phyloP scores from a whole-genome alignment of 1,140 invertebrate species.

The Brachionus paranguensis region DNA sequence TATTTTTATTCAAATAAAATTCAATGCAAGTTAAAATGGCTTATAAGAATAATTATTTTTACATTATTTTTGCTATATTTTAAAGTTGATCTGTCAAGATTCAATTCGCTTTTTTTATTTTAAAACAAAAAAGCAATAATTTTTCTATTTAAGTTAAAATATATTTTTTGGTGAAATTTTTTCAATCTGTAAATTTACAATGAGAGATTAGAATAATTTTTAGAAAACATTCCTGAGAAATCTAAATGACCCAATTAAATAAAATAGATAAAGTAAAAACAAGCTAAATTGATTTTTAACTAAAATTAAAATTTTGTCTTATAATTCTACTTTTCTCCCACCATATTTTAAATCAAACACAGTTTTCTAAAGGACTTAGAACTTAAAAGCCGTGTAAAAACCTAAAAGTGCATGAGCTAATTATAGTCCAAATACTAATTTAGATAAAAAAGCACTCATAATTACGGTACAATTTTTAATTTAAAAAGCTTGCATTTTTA shows the following conservation, averaged over 20 bases:
- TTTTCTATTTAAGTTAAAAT: background rate
- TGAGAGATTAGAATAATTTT: too few species aligned
- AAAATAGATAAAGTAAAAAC: background rate
- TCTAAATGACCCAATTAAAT: background rate
- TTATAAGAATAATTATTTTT: background rate
- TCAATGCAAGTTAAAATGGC: constrained; percentile 5
- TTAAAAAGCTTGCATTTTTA: background rate
- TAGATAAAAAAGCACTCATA: background rate
- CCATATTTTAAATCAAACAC: too few species aligned
- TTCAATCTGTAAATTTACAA: too few species aligned
- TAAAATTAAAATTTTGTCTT: too few species aligned
- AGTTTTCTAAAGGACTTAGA: too few species aligned
- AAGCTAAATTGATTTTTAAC: background rate
- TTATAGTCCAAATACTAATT: background rate
- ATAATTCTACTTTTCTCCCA: too few species aligned
- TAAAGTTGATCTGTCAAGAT: background rate
- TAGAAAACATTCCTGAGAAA: background rate
- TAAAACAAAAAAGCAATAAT: background rate
- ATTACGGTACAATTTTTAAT: background rate
- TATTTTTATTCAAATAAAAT: background rate
- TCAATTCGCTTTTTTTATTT: background rate
- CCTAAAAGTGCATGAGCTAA: background rate
- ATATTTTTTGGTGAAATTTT: too few species aligned
- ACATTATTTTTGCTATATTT: background rate
- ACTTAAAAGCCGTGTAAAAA: background rate